Conservation (phyloP, 2,888 invertebrate genomes). For the Drosophila dives region DNA sequence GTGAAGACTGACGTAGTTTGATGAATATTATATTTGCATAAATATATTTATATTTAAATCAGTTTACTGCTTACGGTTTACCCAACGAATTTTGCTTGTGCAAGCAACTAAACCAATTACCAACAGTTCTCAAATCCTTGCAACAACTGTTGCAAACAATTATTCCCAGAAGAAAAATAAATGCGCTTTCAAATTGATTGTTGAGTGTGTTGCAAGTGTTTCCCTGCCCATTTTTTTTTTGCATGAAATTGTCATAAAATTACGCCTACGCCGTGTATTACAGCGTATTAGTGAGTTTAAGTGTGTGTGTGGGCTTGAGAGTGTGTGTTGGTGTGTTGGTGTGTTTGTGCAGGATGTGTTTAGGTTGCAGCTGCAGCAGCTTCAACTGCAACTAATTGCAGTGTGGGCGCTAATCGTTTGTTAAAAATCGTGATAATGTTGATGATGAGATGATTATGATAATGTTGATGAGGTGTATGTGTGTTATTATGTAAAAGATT, state of each 20-base stretch:
- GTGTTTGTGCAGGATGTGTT: constrained; percentile 25
- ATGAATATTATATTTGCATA: background rate
- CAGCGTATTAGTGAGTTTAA: constrained; percentile 44
- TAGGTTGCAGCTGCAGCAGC: constrained; percentile 28
- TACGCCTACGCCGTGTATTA: constrained; percentile 43
- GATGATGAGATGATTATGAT: constrained; percentile 26
- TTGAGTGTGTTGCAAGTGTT: background rate
- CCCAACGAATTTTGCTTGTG: background rate
- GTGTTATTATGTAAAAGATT: background rate
- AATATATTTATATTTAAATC: background rate
- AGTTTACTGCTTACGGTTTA: background rate
- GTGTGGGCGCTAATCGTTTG: constrained; percentile 39
- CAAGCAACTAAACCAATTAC: background rate
- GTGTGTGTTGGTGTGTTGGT: background rate
- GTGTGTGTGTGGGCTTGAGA: constrained; percentile 1
- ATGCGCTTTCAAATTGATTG: background rate
- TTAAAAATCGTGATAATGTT: constrained; percentile 28
- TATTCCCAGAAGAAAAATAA: background rate
- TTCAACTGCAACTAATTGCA: constrained; percentile 60
- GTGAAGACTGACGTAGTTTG: background rate
- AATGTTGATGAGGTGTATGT: background rate
- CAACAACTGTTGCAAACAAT: background rate
- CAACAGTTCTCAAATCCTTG: background rate
- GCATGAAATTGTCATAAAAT: constrained; percentile 18
- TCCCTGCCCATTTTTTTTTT: constrained; percentile 9